A percentile compares a stretch with the other conserved stretches of the same genome.
These are phyloP conservation scores for Auanema freiburgensis DNA, from an alignment of 2,888 invertebrate genomes.

Conservation along the genomic window DNA sequence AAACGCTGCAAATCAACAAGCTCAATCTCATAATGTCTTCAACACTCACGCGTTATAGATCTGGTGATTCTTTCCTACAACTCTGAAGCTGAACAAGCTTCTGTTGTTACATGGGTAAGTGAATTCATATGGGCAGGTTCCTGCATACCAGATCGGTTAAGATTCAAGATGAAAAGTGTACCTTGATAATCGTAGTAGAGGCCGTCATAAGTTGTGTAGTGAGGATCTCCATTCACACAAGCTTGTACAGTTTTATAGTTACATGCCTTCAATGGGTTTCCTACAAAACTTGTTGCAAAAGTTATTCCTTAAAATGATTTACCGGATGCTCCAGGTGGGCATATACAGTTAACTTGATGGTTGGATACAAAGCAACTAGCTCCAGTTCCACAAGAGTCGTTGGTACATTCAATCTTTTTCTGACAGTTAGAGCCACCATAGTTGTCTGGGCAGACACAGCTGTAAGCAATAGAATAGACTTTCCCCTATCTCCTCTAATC, in stretches of 20 bases:
- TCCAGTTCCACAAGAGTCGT: slow-evolving; percentile 44
- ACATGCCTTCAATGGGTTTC: slow-evolving; percentile 25
- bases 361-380: slow-evolving; percentile 47
- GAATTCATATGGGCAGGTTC: slow-evolving; percentile 61
- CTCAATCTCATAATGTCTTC: not conserved
- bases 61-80: slow-evolving; percentile 45
- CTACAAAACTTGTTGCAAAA: slow-evolving; percentile 20
- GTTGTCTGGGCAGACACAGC: slow-evolving; percentile 67
- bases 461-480: too few species aligned
- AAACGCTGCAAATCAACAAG: slow-evolving; percentile 25
- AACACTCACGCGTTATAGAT: slow-evolving; percentile 26
- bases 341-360: slow-evolving; percentile 49
- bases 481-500: too few species aligned
- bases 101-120: slow-evolving; percentile 38
- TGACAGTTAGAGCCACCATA: slow-evolving; percentile 79
- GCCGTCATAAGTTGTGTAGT: slow-evolving; percentile 63
- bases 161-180: slow-evolving; percentile 26
- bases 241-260: slow-evolving; percentile 14
- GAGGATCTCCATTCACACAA: slow-evolving; percentile 62
- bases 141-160: slow-evolving; percentile 46
- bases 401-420: slow-evolving; percentile 35
- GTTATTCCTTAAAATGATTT: not conserved
- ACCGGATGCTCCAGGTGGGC: slow-evolving; percentile 48
- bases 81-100: slow-evolving; percentile 37
- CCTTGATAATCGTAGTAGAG: slow-evolving; percentile 54